Conservation (phyloP, 2,797 vertebrate genomes). For the Netta rufina region DNA sequence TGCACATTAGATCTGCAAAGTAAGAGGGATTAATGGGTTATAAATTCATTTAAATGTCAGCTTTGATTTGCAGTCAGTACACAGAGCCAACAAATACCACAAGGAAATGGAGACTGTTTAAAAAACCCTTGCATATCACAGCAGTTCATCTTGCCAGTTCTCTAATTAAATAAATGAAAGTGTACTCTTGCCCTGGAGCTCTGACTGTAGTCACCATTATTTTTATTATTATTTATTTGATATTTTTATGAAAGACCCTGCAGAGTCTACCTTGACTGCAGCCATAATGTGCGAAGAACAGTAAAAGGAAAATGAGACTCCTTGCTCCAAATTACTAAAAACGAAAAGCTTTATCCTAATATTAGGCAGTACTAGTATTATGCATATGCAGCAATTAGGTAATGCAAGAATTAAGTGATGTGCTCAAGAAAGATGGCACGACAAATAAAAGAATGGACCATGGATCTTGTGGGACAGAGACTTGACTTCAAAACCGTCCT, state of each 20-base stretch:
- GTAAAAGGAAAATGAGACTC: not conserved
- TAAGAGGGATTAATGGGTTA: not conserved
- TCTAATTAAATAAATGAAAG: constrained; percentile 9
- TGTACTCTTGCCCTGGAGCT: not conserved
- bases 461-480: not conserved
- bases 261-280: not conserved
- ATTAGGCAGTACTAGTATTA: not conserved
- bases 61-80: not conserved
- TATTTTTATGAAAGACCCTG: not conserved
- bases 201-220: not conserved
- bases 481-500: not conserved
- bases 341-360: not conserved
- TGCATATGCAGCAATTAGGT: not conserved
- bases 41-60: not conserved
- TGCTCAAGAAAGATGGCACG: not conserved
- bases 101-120: not conserved
- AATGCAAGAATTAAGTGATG: not conserved
- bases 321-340: not conserved
- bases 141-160: not conserved
- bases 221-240: not conserved
- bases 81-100: not conserved
- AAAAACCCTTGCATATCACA: not conserved
- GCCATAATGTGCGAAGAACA: not conserved
- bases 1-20: not conserved
- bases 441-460: accelerated